Base-by-base conservation (phyloP, 2,113 vertebrate genomes). In the Anguilla rostrata region DNA sequence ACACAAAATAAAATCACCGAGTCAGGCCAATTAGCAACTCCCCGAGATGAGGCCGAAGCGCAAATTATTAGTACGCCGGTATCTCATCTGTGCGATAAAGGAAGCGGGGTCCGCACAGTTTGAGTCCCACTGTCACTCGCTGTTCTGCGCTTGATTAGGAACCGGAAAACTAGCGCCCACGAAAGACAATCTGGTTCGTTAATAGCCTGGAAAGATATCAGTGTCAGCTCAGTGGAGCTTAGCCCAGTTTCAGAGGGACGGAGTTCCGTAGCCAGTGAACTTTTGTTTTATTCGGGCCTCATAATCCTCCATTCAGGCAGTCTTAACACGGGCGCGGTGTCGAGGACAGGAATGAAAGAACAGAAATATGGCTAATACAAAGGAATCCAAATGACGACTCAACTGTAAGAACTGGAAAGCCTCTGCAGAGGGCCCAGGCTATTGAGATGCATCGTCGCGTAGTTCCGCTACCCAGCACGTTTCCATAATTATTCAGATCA, bases 141-240 rank as follows among this genome's bases (percentile, higher is more conserved):
- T 90, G 87, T 93, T 92, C 92, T 87, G 89, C 90, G 92, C 91
- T 93, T 94, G 93, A 94, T 94, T 94, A 90, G 87, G 46, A 84
- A 0, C 29, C 18, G 71, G 29, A 39, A 87, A 71, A 87, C 86
- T 63, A 87, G 9, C 90, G 89, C 87, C 87, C 85, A n/a, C 88
- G 88, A 92, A 90, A 94, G 91, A 91, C 94, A 94, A 94, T 95
- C 92, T 92, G 80, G 90, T 86, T 91, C 85, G 63, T 91, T 95
- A 95, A 95, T 94, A 93, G 91, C 93, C 94, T 93, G 93, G 91
- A 95, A 94, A 94, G 94, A 95, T 96, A 94, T 95, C 94, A 94
- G 93, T 93, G 92, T 93, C 91, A 88, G 94, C 93, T 95, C 94
- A 95, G 92, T 92, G 92, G 90, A 94, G 94, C 94, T 94, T 93